These are phyloP conservation scores for Paramormyrops hopkinsi DNA, from an alignment of 2,797 vertebrate genomes.

Conservation along the genomic window DNA sequence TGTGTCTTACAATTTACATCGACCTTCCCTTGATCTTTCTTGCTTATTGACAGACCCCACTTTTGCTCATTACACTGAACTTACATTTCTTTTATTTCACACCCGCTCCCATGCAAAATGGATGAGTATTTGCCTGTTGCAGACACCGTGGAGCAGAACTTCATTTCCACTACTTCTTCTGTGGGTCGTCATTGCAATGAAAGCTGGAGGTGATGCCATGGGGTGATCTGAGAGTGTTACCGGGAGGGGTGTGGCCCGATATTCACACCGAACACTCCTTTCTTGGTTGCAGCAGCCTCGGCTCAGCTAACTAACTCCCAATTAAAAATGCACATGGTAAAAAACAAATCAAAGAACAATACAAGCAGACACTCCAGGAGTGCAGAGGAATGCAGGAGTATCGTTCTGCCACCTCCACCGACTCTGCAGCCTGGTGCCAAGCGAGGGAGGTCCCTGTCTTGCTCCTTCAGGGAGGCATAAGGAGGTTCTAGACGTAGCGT, in stretches of 20 bases:
- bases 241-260: not conserved
- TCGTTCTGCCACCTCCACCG: not conserved
- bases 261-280: not conserved
- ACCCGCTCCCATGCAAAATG: not conserved
- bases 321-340: not conserved
- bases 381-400: not conserved
- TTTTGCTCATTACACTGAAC: not conserved
- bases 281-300: not conserved
- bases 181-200: not conserved
- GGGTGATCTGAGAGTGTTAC: not conserved
- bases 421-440: not conserved
- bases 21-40: not conserved
- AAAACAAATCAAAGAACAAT: not conserved
- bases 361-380: not conserved
- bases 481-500: not conserved
- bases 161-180: not conserved
- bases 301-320: not conserved
- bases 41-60: not conserved
- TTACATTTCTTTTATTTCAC: not conserved
- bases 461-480: not conserved
- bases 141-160: not conserved
- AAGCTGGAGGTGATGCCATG: not conserved
- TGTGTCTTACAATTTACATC: not conserved
- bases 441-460: not conserved
- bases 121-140: not conserved